phyloP scores from a whole-genome alignment of 92 coral and sea anemone genomes.

The Palythoa grandiflora region DNA sequence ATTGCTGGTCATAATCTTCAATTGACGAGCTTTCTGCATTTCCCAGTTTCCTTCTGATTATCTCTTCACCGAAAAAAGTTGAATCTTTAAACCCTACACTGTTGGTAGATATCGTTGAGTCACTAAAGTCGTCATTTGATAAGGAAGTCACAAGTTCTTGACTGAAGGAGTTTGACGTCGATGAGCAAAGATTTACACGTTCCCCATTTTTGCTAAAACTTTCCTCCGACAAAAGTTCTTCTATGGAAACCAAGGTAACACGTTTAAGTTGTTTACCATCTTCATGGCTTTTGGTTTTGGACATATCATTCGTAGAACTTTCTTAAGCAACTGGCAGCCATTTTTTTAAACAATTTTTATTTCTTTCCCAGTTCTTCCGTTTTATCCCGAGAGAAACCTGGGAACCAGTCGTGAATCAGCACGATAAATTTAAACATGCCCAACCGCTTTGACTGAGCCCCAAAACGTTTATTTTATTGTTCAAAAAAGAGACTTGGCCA shows the following conservation, averaged over 20 bases:
- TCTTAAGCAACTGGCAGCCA: too few species aligned
- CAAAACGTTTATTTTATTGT: too few species aligned
- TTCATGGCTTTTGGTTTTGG: neutral
- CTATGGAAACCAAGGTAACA: constrained; percentile 18
- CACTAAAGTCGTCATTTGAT: neutral
- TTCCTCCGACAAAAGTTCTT: constrained; percentile 29
- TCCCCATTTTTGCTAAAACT: neutral
- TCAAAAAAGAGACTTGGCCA: too few species aligned
- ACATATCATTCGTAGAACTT: too few species aligned
- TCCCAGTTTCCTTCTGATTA: neutral
- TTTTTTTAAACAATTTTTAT: too few species aligned
- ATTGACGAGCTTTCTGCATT: constrained; percentile 25
- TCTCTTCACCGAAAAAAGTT: neutral
- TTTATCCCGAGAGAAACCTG: too few species aligned
- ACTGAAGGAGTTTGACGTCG: too few species aligned
- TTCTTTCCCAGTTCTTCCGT: too few species aligned
- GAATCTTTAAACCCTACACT: neutral
- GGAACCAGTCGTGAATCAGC: too few species aligned
- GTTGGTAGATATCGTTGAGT: neutral
- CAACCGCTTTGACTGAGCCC: too few species aligned
- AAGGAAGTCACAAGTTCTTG: neutral
- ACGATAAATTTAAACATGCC: too few species aligned
- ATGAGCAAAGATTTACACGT: neutral
- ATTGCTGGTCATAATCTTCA: constrained; percentile 1
- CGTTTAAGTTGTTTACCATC: neutral